A percentile compares a stretch with the other conserved stretches of the same genome.
Evolutionary conservation across 2,888 invertebrate genomes (phyloP).

Genomic region (Lepidonotus clava): DNA sequence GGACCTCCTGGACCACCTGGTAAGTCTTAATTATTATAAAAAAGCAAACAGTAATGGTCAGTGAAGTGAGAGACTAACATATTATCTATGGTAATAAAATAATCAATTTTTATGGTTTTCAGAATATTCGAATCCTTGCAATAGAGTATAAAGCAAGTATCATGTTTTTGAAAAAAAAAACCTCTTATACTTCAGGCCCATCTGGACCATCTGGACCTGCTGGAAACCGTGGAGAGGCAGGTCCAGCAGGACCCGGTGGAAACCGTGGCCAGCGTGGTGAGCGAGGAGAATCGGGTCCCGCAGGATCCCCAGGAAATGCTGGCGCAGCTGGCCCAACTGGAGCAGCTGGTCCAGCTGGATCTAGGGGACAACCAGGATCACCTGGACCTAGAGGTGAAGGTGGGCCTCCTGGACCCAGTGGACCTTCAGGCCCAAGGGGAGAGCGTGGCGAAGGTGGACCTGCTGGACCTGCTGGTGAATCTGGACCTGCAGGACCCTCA

Average conservation of each 20-base stretch:
- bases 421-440: constrained; percentile 34
- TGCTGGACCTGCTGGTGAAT: neutral
- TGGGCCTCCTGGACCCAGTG: constrained; percentile 49
- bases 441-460: neutral
- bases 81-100: too few species aligned
- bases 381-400: constrained; percentile 54
- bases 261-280: constrained; percentile 31
- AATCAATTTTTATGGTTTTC: too few species aligned
- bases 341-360: neutral
- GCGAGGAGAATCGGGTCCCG: neutral
- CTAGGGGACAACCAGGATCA: constrained; percentile 33
- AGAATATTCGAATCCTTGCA: too few species aligned
- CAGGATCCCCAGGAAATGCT: constrained; percentile 5
- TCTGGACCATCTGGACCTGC: constrained; percentile 52
- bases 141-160: too few species aligned
- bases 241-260: constrained; percentile 47
- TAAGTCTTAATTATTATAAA: too few species aligned
- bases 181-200: neutral
- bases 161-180: too few species aligned
- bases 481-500: constrained; percentile 4
- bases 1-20: constrained; percentile 89
- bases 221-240: constrained; percentile 57
- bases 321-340: constrained; percentile 53
- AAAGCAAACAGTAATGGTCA: too few species aligned
- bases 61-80: too few species aligned